Percentiles rank a stretch among this genome's conserved stretches.
These are phyloP conservation scores for Helicoverpa armigera DNA, from an alignment of 1,140 invertebrate genomes.

Conservation along the genomic window DNA sequence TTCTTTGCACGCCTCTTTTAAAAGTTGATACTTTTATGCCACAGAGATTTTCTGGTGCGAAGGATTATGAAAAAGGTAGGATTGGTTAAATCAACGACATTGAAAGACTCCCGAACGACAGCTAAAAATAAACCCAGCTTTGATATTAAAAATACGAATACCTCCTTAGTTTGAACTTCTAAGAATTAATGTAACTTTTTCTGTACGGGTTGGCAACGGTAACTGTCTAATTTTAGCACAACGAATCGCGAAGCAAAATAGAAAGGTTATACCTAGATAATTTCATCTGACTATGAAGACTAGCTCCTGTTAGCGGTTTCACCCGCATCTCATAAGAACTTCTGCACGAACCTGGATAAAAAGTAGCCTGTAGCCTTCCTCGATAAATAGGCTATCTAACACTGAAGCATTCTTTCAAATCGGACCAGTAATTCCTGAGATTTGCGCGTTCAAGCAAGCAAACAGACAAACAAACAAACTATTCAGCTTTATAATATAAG, in stretches of 20 bases:
- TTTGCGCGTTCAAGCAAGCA: no score
- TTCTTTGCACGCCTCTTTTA: background rate
- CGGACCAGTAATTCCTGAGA: no score
- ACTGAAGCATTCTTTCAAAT: no score
- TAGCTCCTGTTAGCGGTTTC: no score
- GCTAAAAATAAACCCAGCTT: background rate
- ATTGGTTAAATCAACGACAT: background rate
- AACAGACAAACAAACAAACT: no score
- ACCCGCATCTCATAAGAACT: no score
- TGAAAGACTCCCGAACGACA: background rate
- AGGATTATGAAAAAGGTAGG: background rate
- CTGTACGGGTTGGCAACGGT: conserved; percentile 16
- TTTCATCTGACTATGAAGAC: conserved; percentile 25
- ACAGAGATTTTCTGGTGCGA: background rate
- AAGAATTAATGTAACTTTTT: conserved; percentile 17
- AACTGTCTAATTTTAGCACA: conserved; percentile 20
- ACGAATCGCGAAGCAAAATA: conserved; percentile 26
- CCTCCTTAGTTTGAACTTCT: background rate
- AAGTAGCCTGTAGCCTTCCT: no score
- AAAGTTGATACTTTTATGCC: background rate
- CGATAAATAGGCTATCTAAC: no score
- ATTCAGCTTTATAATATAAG: no score
- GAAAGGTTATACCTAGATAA: conserved; percentile 22
- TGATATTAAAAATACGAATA: conserved; percentile 18
- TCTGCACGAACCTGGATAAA: no score